phyloP scores from a whole-genome alignment of 2,797 vertebrate species.

The Aphelocoma californica region DNA sequence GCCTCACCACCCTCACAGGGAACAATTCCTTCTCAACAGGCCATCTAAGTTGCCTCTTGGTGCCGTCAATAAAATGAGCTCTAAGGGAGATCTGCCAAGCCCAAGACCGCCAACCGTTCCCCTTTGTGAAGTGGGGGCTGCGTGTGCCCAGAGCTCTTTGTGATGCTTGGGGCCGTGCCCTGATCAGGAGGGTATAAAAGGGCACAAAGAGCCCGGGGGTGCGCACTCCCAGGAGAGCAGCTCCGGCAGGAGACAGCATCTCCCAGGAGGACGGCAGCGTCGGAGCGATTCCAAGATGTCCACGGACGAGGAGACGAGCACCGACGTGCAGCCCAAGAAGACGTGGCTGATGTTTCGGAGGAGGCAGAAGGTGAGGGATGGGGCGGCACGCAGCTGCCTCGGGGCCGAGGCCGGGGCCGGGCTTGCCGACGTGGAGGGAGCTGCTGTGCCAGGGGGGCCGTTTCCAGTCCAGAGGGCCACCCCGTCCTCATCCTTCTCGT shows the following conservation, averaged over 20 bases:
- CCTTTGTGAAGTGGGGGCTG: no score
- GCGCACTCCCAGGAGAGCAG: not conserved
- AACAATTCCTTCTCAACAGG: not conserved
- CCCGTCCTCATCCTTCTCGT: no score
- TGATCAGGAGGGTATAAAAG: not conserved
- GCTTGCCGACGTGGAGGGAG: no score
- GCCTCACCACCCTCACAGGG: not conserved
- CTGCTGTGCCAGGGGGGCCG: not conserved
- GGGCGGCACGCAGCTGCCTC: not conserved
- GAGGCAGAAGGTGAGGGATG: not conserved
- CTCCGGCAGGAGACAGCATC: not conserved
- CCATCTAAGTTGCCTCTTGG: not conserved
- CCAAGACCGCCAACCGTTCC: no score
- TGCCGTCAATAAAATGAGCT: no score
- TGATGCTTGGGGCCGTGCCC: accelerated
- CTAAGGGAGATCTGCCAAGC: no score
- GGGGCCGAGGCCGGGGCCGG: no score
- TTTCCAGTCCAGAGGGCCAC: not conserved
- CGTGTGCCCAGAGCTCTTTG: not conserved
- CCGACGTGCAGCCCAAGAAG: accelerated
- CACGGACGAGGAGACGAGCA: not conserved
- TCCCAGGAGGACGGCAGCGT: accelerated
- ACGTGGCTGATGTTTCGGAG: accelerated
- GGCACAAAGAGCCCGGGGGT: accelerated
- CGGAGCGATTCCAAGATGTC: accelerated